phyloP scores from a whole-genome alignment of 2,797 vertebrate genomes.

The Smutsia temminckii region DNA sequence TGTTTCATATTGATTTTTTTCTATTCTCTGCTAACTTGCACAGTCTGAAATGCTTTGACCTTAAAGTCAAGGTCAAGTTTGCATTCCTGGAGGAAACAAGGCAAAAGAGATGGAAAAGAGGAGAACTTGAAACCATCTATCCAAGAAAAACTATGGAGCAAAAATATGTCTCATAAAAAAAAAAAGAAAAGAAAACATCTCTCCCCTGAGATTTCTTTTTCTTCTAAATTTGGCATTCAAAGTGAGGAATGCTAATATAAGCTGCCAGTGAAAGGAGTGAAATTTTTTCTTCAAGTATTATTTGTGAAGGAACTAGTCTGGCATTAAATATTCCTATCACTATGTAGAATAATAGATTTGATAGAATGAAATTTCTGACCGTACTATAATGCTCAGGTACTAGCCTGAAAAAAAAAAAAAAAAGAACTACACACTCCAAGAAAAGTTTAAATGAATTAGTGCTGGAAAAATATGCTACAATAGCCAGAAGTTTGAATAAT shows the following conservation, averaged over 20 bases:
- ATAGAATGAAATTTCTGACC: conserved; percentile 43
- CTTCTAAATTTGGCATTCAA: conserved; percentile 64
- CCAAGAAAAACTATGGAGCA: conserved; percentile 66
- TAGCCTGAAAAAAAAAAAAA: conserved; percentile 26
- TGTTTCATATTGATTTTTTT: conserved; percentile 85
- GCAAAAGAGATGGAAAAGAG: conserved; percentile 49
- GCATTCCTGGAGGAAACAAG: conserved; percentile 83
- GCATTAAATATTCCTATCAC: conserved; percentile 59
- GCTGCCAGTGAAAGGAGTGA: conserved; percentile 41
- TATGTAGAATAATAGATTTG: conserved; percentile 31
- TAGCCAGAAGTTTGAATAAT: background rate
- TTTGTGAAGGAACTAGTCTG: conserved; percentile 52
- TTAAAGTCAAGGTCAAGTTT: conserved; percentile 87
- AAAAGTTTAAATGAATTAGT: conserved; percentile 67
- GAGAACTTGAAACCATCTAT: conserved; percentile 51
- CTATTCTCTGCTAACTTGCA: conserved; percentile 84
- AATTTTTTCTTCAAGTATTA: conserved; percentile 42
- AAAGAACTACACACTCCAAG: conserved; percentile 35
- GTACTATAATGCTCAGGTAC: background rate
- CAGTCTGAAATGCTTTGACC: conserved; percentile 84
- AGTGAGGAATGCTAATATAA: conserved; percentile 71
- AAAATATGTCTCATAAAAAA: conserved; percentile 64
- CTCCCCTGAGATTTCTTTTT: conserved; percentile 61
- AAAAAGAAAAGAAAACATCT: background rate
- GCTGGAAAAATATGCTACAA: conserved; percentile 32